These are phyloP conservation scores for Zingel zingel DNA, from an alignment of 2,113 vertebrate species.

Conservation along the genomic window DNA sequence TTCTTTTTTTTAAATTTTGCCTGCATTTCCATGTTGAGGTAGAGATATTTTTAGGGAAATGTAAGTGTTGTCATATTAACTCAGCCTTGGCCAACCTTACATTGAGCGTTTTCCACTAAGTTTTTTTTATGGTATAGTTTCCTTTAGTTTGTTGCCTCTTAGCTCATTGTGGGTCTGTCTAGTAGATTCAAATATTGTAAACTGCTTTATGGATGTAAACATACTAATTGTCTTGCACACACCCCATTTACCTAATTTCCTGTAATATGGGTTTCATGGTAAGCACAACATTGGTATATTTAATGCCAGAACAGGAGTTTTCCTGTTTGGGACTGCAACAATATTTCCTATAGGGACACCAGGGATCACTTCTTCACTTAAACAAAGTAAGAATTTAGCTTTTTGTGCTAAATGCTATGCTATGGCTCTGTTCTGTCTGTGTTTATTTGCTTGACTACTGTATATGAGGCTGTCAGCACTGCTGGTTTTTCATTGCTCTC, in stretches of 20 bases:
- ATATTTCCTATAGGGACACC: not conserved
- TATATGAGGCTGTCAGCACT: no score
- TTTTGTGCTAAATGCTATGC: not conserved
- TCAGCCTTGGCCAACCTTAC: not conserved
- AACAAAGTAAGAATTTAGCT: slow-evolving; percentile 7
- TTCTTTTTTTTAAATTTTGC: not conserved
- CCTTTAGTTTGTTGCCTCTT: not conserved
- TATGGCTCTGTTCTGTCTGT: not conserved
- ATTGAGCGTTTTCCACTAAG: not conserved
- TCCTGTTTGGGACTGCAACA: not conserved
- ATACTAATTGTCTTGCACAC: not conserved
- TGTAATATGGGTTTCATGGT: not conserved
- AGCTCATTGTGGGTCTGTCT: not conserved
- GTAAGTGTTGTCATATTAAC: not conserved
- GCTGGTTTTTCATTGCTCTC: not conserved
- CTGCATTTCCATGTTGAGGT: not conserved
- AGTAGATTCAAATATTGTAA: not conserved
- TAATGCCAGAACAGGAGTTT: not conserved
- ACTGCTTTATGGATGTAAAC: not conserved
- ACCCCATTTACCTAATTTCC: not conserved
- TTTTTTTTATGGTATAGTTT: not conserved
- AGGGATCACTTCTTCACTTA: not conserved
- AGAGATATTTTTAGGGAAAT: not conserved
- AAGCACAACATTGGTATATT: not conserved
- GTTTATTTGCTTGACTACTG: slow-evolving; percentile 10